Evolutionary conservation across 92 coral and sea anemone genomes (phyloP), one percentile per base, ranked within the genome.

Genomic region (Parazoanthus darwini): DNA sequence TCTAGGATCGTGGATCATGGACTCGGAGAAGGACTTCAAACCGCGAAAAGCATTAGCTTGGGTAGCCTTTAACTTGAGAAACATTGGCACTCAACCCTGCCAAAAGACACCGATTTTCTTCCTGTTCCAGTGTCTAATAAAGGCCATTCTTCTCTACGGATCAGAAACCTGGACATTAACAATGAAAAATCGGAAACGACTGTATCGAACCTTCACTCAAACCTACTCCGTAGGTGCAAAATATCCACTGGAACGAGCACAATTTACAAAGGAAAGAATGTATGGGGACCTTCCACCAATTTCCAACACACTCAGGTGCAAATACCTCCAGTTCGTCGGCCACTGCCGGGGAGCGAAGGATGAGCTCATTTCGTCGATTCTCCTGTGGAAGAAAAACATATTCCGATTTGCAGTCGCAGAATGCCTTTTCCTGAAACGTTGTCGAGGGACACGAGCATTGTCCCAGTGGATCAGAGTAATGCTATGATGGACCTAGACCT

Each of bases 61-160:
- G 87, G 71, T 33, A 35, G 50, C 87, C 22, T 83, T 79, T 14
- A 65, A 66, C 56, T n/a, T 70, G 37, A 70, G 37, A 70, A 70
- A 70, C 80, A 39, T 76, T 76, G 80, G 80, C 80, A 76, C 80
- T 76, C 80, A 54, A 76, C 50, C 16, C 80, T 38, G 80, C 80
- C 80, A 76, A 76, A 76, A 39, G 80, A 43, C 80, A 76, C 80
- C 54, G 39, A 76, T 38, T 38, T 76, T 29, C n/a, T 76, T 39
- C 80, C 80, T 38, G 80, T 76, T 76, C n/a, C 80, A 76, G 50
- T 76, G 23, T 56, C 80, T 76, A 76, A 76, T 76, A 76, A 54
- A 42, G n/a, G n/a, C 80, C 54, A 76, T 76, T 37, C 79, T 23
- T 68, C 74, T 3, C 33, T 68, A 68, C 36, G 74, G 74, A 68